Evolutionary conservation across 2,113 vertebrate species (phyloP), one percentile per base, ranked within the genome.

Genomic region (Equus quagga): DNA sequence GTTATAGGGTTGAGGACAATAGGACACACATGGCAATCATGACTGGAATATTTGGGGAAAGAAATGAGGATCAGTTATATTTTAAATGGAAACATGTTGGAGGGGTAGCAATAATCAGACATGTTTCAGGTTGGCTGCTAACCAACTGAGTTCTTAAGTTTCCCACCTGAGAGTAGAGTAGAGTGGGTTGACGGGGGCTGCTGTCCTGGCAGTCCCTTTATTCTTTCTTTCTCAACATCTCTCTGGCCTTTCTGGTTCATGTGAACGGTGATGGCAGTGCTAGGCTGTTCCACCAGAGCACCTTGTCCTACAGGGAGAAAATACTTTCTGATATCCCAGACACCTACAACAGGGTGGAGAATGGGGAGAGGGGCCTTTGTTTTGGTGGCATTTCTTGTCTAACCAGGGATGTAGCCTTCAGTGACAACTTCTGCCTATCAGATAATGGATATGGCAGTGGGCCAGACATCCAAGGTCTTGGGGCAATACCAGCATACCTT

Each of bases 221-320:
- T 46, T 60, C 36, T 3, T 54, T 64, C 8, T 73, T 46, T 80
- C 14, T 69, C 36, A 46, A 31, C 31, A 7, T 54, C 23, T 60
- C 58, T 51, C 24, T 60, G 81, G 31, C 31, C 15, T 89, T 26
- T 26, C 14, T 92, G 44, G 41, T 28, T 33, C 65, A 8, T 1
- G 0, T 8, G 15, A 4, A 49, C 10, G 49, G 7, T 0, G 10
- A 23, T 0, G 36, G 28, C 60, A 33, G 54, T n/a, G 6, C 15
- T 2, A 33, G 14, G n/a, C 31, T 56, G 4, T 24, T 49, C 75
- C 31, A 12, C 5, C 21, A 84, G 44, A 58, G 9, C 18, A 19
- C 8, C 17, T 46, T 41, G 17, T 28, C 69, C n/a, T 67, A 79
- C 11, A 36, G 23, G 14, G 23, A 83, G 41, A 79, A 58, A 78